Conservation (phyloP, 2,888 invertebrate species). For the Molanna angustata region DNA sequence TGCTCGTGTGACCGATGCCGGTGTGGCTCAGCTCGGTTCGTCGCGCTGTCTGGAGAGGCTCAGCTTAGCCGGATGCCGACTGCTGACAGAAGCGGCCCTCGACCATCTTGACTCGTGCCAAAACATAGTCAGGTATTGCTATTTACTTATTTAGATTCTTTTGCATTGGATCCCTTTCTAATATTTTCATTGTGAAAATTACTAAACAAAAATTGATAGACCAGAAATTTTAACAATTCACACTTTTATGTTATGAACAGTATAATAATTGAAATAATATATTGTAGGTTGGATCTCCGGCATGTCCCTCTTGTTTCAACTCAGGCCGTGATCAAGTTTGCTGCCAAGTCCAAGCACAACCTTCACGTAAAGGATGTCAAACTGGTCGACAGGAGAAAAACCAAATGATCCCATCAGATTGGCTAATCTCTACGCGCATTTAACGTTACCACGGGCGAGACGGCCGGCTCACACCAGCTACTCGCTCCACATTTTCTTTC, state of each 20-base stretch:
- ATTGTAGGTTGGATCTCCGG: slow-evolving; percentile 66
- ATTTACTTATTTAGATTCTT: neutral
- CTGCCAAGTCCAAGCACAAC: slow-evolving; percentile 76
- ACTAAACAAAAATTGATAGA: neutral
- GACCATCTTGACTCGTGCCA: slow-evolving; percentile 78
- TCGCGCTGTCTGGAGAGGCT: slow-evolving; percentile 70
- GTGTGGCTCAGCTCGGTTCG: slow-evolving; percentile 82
- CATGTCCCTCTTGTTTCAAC: slow-evolving; percentile 79
- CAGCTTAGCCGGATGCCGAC: slow-evolving; percentile 78
- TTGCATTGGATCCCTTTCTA: neutral
- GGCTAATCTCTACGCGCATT: no score
- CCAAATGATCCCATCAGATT: slow-evolving; percentile 37
- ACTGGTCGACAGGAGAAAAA: slow-evolving; percentile 62
- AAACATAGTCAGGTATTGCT: slow-evolving; percentile 59
- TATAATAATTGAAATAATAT: neutral
- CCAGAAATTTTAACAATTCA: neutral
- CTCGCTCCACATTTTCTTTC: no score
- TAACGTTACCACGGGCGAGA: no score
- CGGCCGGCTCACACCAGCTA: no score
- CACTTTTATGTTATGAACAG: neutral
- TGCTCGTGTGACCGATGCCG: slow-evolving; percentile 84
- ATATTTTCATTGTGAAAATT: neutral
- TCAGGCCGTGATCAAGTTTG: slow-evolving; percentile 80
- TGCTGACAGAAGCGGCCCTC: slow-evolving; percentile 77
- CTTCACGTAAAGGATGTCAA: slow-evolving; percentile 78